These are phyloP conservation scores for Pangasius krempfi DNA, from an alignment of 2,797 vertebrate genomes.

Conservation along the genomic window DNA sequence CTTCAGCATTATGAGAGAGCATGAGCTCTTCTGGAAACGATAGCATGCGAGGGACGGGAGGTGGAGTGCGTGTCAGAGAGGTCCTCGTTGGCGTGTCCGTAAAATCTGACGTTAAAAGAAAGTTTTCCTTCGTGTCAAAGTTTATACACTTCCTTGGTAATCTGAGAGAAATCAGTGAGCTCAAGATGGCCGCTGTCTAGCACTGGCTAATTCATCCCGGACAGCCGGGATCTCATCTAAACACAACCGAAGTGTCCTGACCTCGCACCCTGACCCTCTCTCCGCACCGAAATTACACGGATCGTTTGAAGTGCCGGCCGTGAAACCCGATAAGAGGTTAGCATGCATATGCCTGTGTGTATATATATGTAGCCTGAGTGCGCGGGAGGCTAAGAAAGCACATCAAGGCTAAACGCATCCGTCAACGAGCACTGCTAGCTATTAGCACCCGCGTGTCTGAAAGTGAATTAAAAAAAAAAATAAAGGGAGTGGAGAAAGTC, in stretches of 20 bases:
- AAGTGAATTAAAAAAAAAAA: slow-evolving; percentile 27
- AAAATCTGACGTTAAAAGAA: not conserved
- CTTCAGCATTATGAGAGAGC: slow-evolving; percentile 3
- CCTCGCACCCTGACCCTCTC: slow-evolving; percentile 57
- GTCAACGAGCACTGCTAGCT: slow-evolving; percentile 46
- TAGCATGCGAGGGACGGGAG: not conserved
- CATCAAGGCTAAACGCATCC: slow-evolving; percentile 41
- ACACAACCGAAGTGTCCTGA: slow-evolving; percentile 57
- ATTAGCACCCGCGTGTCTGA: slow-evolving; percentile 47
- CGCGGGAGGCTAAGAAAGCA: slow-evolving; percentile 51
- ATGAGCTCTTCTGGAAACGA: slow-evolving; percentile 39
- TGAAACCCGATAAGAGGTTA: slow-evolving; percentile 53
- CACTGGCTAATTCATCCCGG: slow-evolving; percentile 48
- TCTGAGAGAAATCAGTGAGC: not conserved
- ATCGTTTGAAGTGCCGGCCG: slow-evolving; percentile 49
- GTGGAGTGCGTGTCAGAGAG: not conserved
- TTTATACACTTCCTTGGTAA: not conserved
- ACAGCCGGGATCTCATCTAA: slow-evolving; percentile 50
- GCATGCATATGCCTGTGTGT: not conserved
- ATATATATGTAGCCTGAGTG: slow-evolving; percentile 1
- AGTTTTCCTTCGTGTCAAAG: not conserved
- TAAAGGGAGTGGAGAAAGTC: slow-evolving; percentile 31
- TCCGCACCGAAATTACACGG: slow-evolving; percentile 53
- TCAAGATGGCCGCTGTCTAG: slow-evolving; percentile 18
- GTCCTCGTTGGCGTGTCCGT: not conserved